A percentile compares a stretch with the other conserved stretches of the same genome.
Conservation (phyloP, 2,888 invertebrate genomes). For the Torymus aiolomorphi region DNA sequence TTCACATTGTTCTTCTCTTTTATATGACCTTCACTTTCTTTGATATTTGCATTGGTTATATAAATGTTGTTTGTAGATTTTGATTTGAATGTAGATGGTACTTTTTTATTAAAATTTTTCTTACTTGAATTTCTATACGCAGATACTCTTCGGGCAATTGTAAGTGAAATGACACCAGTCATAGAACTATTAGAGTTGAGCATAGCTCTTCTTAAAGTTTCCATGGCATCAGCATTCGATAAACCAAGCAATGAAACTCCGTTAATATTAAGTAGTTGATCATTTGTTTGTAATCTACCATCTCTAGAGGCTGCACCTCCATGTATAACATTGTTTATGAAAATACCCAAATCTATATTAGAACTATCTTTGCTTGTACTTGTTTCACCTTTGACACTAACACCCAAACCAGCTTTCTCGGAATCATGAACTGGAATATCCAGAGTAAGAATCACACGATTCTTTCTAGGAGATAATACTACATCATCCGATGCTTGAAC, state of each 20-base stretch:
- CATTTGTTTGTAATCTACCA: constrained; percentile 92
- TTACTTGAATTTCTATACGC: constrained; percentile 70
- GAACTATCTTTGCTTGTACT: constrained; percentile 74
- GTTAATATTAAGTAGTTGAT: constrained; percentile 95
- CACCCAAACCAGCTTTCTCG: constrained; percentile 96
- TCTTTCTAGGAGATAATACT: constrained; percentile 83
- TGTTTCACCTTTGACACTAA: constrained; percentile 98
- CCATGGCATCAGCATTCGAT: constrained; percentile 96
- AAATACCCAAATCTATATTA: constrained; percentile 92
- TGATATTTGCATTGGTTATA: constrained; percentile 73
- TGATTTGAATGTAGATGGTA: constrained; percentile 65
- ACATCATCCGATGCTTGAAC: constrained; percentile 77
- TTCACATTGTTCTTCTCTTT: constrained; percentile 74
- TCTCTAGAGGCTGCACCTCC: constrained; percentile 97
- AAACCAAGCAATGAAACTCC: constrained; percentile 91
- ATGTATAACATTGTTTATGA: constrained; percentile 95
- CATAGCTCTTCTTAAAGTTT: constrained; percentile 89
- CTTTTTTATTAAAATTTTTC: constrained; percentile 67
- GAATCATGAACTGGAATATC: constrained; percentile 98
- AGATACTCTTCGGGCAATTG: constrained; percentile 87
- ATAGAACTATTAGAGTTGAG: constrained; percentile 87
- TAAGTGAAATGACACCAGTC: constrained; percentile 91
- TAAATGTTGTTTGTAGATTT: constrained; percentile 77
- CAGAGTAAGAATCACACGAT: constrained; percentile 90
- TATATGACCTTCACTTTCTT: constrained; percentile 62